phyloP scores from a whole-genome alignment of 2,113 vertebrate genomes.

The Lagopus leucura region DNA sequence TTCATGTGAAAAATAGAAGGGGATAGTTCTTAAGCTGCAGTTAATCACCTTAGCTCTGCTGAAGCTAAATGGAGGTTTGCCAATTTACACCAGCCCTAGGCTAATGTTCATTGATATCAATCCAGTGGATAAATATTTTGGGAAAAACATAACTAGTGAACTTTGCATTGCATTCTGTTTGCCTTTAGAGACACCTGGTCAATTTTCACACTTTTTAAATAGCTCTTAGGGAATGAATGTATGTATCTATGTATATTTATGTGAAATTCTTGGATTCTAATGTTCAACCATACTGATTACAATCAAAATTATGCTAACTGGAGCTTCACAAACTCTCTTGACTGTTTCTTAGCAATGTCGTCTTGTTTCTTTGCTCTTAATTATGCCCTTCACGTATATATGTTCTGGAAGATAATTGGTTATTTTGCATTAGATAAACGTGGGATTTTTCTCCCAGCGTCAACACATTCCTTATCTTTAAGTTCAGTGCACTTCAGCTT shows the following conservation, averaged over 20 bases:
- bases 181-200: background rate
- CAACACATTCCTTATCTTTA: background rate
- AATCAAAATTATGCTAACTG: background rate
- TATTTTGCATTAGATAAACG: background rate
- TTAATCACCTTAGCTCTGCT: conserved; percentile 60
- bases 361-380: background rate
- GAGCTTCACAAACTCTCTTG: background rate
- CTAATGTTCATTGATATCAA: background rate
- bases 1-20: conserved; percentile 68
- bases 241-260: background rate
- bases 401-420: background rate
- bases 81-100: conserved; percentile 3
- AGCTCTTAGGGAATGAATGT: background rate
- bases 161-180: background rate
- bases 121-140: background rate
- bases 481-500: background rate
- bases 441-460: background rate
- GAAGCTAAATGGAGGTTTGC: conserved; percentile 45
- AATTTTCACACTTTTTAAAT: background rate
- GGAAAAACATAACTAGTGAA: background rate
- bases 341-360: background rate
- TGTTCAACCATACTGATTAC: background rate
- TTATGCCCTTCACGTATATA: background rate
- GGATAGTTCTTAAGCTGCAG: conserved; percentile 57
- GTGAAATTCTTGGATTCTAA: background rate